phyloP scores from a whole-genome alignment of 1,140 invertebrate genomes.

The Cyclargus thomasi region DNA sequence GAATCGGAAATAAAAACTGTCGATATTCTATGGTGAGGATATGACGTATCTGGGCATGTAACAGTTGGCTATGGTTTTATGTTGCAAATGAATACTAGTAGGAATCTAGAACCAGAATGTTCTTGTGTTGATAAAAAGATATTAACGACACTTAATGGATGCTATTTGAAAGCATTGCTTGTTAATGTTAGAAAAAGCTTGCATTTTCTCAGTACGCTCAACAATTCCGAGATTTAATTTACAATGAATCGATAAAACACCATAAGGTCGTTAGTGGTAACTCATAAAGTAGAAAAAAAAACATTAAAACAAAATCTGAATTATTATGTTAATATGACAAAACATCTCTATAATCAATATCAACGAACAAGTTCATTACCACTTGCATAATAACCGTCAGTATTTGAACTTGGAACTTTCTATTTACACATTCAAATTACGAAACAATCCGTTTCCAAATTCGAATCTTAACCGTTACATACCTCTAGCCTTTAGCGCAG shows the following conservation, averaged over 20 bases:
- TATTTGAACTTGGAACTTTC: conserved; percentile 24
- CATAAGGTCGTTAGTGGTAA: not conserved
- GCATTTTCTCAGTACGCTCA: not conserved
- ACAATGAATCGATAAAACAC: not conserved
- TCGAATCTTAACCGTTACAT: conserved; percentile 16
- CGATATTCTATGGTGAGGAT: not conserved
- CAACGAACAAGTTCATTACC: conserved; percentile 11
- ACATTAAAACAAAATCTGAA: not conserved
- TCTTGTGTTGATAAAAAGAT: conserved; percentile 4
- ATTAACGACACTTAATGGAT: conserved; percentile 13
- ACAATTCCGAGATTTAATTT: not conserved
- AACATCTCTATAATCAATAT: no score
- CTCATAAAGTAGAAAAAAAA: not conserved
- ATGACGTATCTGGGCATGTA: not conserved
- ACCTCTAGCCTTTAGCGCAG: no score
- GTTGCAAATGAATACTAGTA: conserved; percentile 13
- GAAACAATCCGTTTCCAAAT: conserved; percentile 18
- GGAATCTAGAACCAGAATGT: not conserved
- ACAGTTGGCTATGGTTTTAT: conserved; percentile 7
- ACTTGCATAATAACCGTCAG: conserved; percentile 20
- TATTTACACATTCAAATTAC: conserved; percentile 21
- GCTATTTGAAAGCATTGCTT: conserved; percentile 7
- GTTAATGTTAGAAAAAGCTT: not conserved
- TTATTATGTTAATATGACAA: no score
- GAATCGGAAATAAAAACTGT: not conserved